Base-by-base conservation (phyloP, 2,888 invertebrate species). In the Odontocerum albicorne region DNA sequence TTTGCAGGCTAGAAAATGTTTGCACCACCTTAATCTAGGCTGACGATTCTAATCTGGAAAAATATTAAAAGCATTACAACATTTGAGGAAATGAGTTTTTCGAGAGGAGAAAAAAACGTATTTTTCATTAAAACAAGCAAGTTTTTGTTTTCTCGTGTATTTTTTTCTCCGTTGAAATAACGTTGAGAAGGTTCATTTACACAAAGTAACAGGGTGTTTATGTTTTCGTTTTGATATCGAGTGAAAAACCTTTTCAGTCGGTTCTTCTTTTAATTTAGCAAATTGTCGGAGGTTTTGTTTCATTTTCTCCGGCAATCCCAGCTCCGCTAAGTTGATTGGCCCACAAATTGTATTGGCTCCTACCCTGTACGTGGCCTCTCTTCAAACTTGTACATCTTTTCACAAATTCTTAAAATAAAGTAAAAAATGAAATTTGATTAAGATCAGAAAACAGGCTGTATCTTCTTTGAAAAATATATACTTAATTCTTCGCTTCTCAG, bases 261-360 rank as follows among this genome's bases (percentile, higher is more conserved):
- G 17, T 42, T 49, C 46, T 55, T 49, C 56, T 60, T 60, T 60
- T 60, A 56, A 60, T 60, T 60, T 55, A 52, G 42, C 56, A 60
- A 60, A 60, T 60, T 60, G 59, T 42, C 56, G 52, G 45, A 43
- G 39, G 38, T 46, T 54, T 35, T 35, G 50, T 46, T 49, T 52
- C 53, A 40, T 45, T 53, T 45, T 53, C 55, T 49, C 42, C 33
- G 42, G 19, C 51, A 46, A 42, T 56, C 46, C 46, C 20, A 15
- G 33, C 10, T 3, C 47, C 44, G 20, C 47, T 49, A 50, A 53
- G 54, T 56, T 57, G 57, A 60, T 55, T 57, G 55, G 51, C 57
- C 57, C 38, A 54, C 50, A 57, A 60, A 57, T 60, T 50, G 50
- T 42, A 50, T 50, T 50, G 50, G 35, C 21, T 20, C 17, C 38